Base-by-base conservation (phyloP, 2,888 invertebrate species). In the Clitarchus hookeri region DNA sequence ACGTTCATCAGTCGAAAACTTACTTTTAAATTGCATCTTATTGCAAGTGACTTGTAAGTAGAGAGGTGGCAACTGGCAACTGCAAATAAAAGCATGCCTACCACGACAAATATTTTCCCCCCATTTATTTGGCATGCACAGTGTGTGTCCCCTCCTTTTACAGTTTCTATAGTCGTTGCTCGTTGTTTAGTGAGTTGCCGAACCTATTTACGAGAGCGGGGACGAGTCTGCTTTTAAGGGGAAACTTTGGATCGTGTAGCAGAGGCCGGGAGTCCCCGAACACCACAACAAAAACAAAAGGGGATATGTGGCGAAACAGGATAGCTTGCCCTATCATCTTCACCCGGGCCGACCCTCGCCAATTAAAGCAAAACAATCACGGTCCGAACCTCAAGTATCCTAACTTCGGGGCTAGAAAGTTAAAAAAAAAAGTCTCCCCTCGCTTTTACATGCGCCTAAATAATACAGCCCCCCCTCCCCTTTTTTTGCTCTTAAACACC, bases 341-440 rank as follows among this genome's bases (percentile, higher is more conserved):
- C 65, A 65, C 65, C 65, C 65, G n/a, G 36, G 2, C 65, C 65
- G 65, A 65, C 65, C 65, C 65, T 65, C 65, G 65, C 65, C 65
- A 65, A 65, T 65, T 65, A 65, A 65, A 65, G 65, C 65, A 65
- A 65, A 65, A 65, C 65, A 65, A 65, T 65, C 65, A 65, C 65
- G 65, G 65, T 8, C 65, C 65, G 65, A 65, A 65, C 8, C 11
- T 65, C 65, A 65, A 65, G 11, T 23, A 65, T 65, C 65, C 16
- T 8, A n/a, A 65, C 65, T 65, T 65, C n/a, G 65, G 65, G 53
- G 23, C 65, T n/a, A 19, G 8, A n/a, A 23, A 23, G 13, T 4
- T 4, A 23, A 65, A 65, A 65, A 65, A 53, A 65, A 65, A 65
- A 65, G 23, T 19, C 65, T 23, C 65, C n/a, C 65, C 65, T 19